A percentile compares a stretch with the other conserved stretches of the same genome.
These are phyloP conservation scores for Eublepharis macularius DNA, from an alignment of 2,113 vertebrate genomes.

Conservation along the genomic window DNA sequence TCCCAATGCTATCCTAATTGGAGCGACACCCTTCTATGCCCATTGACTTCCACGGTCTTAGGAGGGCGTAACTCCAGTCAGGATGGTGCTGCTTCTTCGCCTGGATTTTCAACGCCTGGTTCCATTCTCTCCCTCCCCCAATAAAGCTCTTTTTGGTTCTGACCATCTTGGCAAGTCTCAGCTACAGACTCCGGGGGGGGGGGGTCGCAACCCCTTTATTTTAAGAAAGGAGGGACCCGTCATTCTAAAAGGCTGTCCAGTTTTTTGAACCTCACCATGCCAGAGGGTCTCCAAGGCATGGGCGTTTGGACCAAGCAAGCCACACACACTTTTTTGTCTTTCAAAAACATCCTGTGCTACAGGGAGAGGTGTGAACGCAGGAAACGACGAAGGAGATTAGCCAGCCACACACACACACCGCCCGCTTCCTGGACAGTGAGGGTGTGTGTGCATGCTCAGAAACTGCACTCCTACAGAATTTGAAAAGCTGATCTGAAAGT, in stretches of 20 bases:
- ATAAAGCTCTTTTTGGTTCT: not conserved
- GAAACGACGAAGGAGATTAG: too few relatives aligned
- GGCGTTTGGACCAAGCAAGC: not conserved
- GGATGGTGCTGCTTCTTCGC: too few relatives aligned
- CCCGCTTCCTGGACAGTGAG: not conserved
- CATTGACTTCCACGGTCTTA: too few relatives aligned
- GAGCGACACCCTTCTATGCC: too few relatives aligned
- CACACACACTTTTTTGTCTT: not conserved
- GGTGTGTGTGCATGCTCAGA: not conserved
- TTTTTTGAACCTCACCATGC: not conserved
- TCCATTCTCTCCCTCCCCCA: not conserved
- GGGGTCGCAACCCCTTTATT: not conserved
- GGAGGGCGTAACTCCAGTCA: too few relatives aligned
- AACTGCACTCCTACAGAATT: not conserved
- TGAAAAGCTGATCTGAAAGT: too few relatives aligned
- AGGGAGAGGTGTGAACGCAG: not conserved
- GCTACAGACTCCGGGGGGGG: not conserved
- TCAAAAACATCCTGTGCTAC: not conserved
- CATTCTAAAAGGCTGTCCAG: not conserved
- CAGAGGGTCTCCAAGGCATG: not conserved
- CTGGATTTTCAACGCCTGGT: too few relatives aligned
- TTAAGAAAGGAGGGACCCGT: not conserved
- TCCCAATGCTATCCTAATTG: too few relatives aligned
- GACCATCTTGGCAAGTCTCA: not conserved
- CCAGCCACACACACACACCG: not conserved